Evolutionary conservation across 2,797 vertebrate genomes (phyloP).

Genomic region (Psittacula echo): DNA sequence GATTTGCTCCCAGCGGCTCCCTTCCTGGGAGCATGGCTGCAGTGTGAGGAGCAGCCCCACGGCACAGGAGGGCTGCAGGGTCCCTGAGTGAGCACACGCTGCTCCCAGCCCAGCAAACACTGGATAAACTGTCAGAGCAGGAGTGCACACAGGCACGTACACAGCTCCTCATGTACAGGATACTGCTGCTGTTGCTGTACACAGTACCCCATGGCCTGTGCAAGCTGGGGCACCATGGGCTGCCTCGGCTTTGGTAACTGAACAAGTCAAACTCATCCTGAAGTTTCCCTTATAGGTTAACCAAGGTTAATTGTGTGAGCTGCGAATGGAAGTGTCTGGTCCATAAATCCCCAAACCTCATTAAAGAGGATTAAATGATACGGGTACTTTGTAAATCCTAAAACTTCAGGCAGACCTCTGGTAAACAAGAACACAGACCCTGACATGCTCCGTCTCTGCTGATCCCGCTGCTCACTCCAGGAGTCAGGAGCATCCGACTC

Average conservation of each 20-base stretch:
- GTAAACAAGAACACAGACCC: not conserved
- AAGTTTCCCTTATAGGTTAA: slow-evolving; percentile 44
- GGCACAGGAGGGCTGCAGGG: not conserved
- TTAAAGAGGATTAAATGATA: slow-evolving; percentile 62
- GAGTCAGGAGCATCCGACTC: not conserved
- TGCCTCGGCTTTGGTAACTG: not conserved
- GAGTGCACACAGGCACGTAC: not conserved
- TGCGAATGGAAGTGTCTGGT: slow-evolving; percentile 3
- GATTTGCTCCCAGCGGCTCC: fast-evolving
- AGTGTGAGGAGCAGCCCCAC: fast-evolving
- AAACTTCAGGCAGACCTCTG: slow-evolving; percentile 21
- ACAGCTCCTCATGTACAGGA: fast-evolving
- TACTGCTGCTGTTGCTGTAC: not conserved
- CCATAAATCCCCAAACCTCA: slow-evolving; percentile 54
- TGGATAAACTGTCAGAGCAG: not conserved
- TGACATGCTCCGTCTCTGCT: not conserved
- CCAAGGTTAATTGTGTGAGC: slow-evolving; percentile 28
- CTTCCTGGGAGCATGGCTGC: not conserved
- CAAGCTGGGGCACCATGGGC: fast-evolving
- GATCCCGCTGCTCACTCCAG: not conserved
- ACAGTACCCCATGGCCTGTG: fast-evolving
- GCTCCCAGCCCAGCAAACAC: not conserved
- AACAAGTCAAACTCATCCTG: not conserved
- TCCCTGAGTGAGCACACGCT: fast-evolving
- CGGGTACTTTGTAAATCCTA: slow-evolving; percentile 50